A percentile compares a stretch with the other conserved stretches of the same genome.
Evolutionary conservation across 2,113 vertebrate genomes (phyloP).

Genomic region (Mus spicilegus): DNA sequence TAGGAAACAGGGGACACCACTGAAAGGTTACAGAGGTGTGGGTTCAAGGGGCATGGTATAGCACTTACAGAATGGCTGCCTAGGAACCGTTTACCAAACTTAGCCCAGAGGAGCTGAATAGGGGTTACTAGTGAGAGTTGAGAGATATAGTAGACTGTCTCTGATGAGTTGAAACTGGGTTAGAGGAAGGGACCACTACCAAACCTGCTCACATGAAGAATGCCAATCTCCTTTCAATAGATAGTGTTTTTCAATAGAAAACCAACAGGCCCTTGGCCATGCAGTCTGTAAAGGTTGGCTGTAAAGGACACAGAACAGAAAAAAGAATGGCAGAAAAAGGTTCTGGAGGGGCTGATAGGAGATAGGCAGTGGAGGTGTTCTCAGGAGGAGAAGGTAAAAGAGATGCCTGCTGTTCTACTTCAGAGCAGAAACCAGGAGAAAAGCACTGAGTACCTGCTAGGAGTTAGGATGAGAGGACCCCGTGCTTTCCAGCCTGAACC

Average conservation of each 20-base stretch:
- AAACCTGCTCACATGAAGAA: not conserved
- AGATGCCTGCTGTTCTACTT: not conserved
- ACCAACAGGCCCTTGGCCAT: not conserved
- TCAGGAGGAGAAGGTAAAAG: not conserved
- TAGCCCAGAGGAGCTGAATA: not conserved
- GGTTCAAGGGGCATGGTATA: not conserved
- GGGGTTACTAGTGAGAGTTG: not conserved
- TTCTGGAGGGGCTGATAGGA: not conserved
- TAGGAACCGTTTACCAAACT: accelerated
- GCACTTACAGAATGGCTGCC: not conserved
- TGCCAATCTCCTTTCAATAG: not conserved
- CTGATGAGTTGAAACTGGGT: no score
- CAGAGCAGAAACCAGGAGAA: not conserved
- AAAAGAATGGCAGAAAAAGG: not conserved
- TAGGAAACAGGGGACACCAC: not conserved
- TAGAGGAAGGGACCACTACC: not conserved
- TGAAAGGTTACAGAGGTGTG: not conserved
- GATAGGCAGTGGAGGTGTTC: accelerated
- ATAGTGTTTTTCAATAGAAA: not conserved
- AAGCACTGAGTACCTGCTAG: not conserved
- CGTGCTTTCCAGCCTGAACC: not conserved
- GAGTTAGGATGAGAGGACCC: not conserved
- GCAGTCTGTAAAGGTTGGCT: no score
- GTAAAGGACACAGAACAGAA: not conserved
- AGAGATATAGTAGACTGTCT: not conserved